These are phyloP conservation scores for Sinocyclocheilus maitianheensis DNA, from an alignment of 2,113 vertebrate species.

Conservation along the genomic window DNA sequence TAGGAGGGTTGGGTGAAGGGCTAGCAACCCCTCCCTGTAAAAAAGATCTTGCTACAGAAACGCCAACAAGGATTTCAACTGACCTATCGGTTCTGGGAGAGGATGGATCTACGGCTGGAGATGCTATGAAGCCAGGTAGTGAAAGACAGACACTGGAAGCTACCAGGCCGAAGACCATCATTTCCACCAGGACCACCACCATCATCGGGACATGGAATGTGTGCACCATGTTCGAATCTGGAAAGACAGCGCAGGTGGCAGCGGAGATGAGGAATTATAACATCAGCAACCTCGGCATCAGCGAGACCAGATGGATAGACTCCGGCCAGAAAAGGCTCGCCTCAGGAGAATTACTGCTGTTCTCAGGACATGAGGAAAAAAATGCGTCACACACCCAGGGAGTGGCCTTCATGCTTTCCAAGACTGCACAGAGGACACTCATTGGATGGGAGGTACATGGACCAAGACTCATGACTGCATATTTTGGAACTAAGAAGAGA, in stretches of 20 bases:
- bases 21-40: neutral
- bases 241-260: neutral
- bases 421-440: neutral
- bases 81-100: neutral
- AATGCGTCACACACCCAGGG: neutral
- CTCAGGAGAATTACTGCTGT: neutral
- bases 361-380: neutral
- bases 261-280: neutral
- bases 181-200: neutral
- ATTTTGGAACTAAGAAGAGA: neutral
- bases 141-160: neutral
- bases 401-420: neutral
- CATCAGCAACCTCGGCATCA: no score
- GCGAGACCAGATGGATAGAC: neutral
- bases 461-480: neutral
- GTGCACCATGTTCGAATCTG: neutral
- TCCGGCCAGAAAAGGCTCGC: neutral
- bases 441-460: conserved; percentile 8
- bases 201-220: conserved; percentile 9
- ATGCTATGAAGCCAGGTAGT: neutral
- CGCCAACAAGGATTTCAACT: neutral
- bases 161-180: neutral
- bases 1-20: neutral
- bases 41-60: neutral
- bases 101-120: neutral